Evolutionary conservation across 2,888 invertebrate species (phyloP).

Genomic region (Plebejus melissa): DNA sequence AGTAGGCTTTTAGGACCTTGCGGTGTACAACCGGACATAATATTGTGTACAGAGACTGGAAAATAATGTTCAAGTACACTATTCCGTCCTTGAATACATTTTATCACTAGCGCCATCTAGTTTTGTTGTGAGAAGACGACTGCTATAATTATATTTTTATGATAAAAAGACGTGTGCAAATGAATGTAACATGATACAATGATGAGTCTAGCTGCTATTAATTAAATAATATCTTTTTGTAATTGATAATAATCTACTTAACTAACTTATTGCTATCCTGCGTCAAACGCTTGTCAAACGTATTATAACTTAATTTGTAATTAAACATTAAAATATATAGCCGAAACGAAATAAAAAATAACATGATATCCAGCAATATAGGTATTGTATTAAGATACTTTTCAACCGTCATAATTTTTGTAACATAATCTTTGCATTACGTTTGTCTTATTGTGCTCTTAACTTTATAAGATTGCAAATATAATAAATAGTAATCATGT

Average conservation of each 20-base stretch:
- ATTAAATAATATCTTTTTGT: background rate
- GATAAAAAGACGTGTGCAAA: background rate
- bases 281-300: slow-evolving; percentile 5
- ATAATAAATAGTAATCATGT: too few relatives aligned
- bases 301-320: background rate
- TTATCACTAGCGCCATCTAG: slow-evolving; percentile 20
- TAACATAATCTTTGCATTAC: too few relatives aligned
- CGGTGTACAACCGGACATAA: background rate
- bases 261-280: background rate
- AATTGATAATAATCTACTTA: background rate
- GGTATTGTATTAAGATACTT: too few relatives aligned
- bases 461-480: too few relatives aligned
- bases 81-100: slow-evolving; percentile 16
- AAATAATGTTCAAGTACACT: background rate
- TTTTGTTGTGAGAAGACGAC: background rate
- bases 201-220: background rate
- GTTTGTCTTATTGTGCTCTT: too few relatives aligned
- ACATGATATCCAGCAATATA: too few relatives aligned
- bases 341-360: background rate
- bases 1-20: slow-evolving; percentile 12
- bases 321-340: background rate
- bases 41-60: slow-evolving; percentile 5
- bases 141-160: background rate
- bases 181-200: background rate
- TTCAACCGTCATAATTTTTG: too few relatives aligned